Evolutionary conservation across 2,113 vertebrate species (phyloP).

Genomic region (Petaurus breviceps): DNA sequence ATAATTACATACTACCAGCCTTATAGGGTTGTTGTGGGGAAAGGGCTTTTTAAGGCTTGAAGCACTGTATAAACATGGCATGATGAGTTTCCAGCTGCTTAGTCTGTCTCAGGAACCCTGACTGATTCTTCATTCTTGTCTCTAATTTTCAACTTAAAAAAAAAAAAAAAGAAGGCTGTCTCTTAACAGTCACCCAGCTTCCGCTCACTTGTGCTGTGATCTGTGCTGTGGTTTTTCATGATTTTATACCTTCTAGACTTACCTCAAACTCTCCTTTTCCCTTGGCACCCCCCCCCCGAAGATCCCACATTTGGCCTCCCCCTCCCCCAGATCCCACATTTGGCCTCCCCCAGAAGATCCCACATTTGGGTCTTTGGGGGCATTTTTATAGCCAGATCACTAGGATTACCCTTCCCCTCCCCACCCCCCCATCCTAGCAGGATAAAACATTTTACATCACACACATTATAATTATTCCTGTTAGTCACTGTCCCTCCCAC

Average conservation of each 20-base stretch:
- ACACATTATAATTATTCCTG: not conserved
- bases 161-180: not conserved
- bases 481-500: not conserved
- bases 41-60: not conserved
- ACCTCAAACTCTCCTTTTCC: not conserved
- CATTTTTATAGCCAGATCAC: not conserved
- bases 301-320: not conserved
- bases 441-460: not conserved
- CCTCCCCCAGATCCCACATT: no score
- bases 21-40: not conserved
- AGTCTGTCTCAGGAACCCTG: not conserved
- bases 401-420: not conserved
- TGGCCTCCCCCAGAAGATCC: no score
- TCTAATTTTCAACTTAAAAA: not conserved
- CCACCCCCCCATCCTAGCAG: not conserved
- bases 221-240: not conserved
- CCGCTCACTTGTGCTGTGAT: accelerated
- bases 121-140: not conserved
- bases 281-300: no score
- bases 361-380: not conserved
- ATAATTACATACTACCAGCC: no score
- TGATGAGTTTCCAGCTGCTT: not conserved
- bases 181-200: not conserved
- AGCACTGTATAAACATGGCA: not conserved
- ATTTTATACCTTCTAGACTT: not conserved